A percentile compares a stretch with the other conserved stretches of the same genome.
These are phyloP conservation scores for Hypercompe scribonia DNA, from an alignment of 2,888 invertebrate genomes.

Conservation along the genomic window DNA sequence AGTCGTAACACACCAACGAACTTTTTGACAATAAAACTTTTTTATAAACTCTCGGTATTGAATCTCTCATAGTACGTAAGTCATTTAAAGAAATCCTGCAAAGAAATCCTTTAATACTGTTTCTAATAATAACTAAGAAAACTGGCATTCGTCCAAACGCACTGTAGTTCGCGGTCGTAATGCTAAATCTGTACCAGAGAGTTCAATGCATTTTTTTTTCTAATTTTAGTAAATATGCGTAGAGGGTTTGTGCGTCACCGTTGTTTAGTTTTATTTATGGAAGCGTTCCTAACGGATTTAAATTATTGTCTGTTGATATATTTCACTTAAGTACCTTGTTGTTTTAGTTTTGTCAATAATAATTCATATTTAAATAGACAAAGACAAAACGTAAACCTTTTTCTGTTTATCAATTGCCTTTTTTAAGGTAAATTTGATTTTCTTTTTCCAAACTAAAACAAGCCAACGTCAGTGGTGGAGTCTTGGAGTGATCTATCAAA, in stretches of 20 bases:
- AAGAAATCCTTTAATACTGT: slow-evolving; percentile 45
- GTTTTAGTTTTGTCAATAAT: background rate
- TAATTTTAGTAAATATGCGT: slow-evolving; percentile 24
- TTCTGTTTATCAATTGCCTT: no score
- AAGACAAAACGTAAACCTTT: no score
- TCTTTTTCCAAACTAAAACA: no score
- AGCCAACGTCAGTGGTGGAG: no score
- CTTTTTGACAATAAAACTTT: background rate
- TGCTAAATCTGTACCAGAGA: slow-evolving; percentile 28
- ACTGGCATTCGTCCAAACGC: slow-evolving; percentile 41
- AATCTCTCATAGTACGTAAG: background rate
- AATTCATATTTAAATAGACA: no score
- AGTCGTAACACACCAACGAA: background rate
- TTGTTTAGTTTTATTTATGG: background rate
- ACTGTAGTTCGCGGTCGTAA: slow-evolving; percentile 45
- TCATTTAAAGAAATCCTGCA: slow-evolving; percentile 30
- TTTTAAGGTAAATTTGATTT: no score
- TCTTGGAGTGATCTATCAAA: no score
- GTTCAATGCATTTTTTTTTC: slow-evolving; percentile 43
- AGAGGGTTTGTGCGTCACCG: background rate
- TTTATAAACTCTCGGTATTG: background rate
- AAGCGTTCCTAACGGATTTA: background rate
- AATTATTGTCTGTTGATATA: background rate
- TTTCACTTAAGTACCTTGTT: background rate
- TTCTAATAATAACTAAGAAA: slow-evolving; percentile 40